Evolutionary conservation across 2,797 vertebrate species (phyloP).

Genomic region (Rhabdomys pumilio): DNA sequence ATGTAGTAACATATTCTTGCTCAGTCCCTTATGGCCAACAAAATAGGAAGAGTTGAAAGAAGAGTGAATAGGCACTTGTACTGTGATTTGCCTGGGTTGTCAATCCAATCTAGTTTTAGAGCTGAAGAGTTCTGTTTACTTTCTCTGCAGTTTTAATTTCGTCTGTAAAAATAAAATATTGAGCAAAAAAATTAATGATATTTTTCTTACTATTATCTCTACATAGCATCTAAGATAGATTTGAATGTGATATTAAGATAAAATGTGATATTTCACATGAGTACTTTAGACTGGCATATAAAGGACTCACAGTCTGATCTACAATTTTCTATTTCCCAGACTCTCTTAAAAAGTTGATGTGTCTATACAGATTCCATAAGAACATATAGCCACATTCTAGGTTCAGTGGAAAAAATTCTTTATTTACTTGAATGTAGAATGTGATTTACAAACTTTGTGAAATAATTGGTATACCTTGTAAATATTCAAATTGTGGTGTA

Average conservation of each 20-base stretch:
- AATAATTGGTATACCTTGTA: not conserved
- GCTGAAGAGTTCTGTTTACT: conserved; percentile 43
- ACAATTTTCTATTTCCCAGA: not conserved
- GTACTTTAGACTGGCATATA: not conserved
- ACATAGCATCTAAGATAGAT: not conserved
- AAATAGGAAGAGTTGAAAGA: not conserved
- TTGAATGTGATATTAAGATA: not conserved
- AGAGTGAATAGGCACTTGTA: conserved; percentile 43
- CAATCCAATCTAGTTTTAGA: conserved; percentile 6
- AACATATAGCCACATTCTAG: not conserved
- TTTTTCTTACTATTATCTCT: conserved; percentile 24
- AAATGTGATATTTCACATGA: not conserved
- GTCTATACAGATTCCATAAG: not conserved
- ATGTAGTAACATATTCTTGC: conserved; percentile 48
- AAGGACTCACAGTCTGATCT: not conserved
- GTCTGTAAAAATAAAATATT: conserved; percentile 39
- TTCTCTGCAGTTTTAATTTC: conserved; percentile 36
- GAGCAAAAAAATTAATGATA: conserved; percentile 2
- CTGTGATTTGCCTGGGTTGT: conserved; percentile 28
- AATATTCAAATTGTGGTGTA: not conserved
- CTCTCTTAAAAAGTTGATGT: not conserved
- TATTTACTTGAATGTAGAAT: not conserved
- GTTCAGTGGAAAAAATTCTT: not conserved
- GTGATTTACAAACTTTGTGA: not conserved
- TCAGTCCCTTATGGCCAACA: conserved; percentile 52